A percentile compares a stretch with the other conserved stretches of the same genome.
Conservation (phyloP, 2,797 vertebrate species). For the Gambusia yucatana region DNA sequence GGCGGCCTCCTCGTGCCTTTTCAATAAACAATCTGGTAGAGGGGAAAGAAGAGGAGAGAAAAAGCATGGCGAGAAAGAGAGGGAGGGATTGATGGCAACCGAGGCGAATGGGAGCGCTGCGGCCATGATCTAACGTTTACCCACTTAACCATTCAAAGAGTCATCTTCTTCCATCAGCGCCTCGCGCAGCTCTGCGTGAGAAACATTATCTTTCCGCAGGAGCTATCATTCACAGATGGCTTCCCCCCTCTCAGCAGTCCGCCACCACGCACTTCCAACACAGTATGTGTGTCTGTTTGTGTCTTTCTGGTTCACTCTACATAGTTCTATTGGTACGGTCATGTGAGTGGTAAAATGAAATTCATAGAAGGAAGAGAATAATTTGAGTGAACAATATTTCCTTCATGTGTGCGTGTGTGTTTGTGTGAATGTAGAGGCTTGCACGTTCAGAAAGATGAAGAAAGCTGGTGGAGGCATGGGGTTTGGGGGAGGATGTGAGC, state of each 20-base stretch:
- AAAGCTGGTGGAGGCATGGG: constrained; percentile 25
- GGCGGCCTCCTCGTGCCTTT: constrained; percentile 73
- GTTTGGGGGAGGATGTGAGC: constrained; percentile 9
- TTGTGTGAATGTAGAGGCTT: constrained; percentile 23
- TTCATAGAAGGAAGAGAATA: constrained; percentile 19
- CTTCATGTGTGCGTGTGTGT: background rate
- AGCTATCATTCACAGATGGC: constrained; percentile 80
- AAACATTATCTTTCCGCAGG: constrained; percentile 79
- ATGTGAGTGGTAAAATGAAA: constrained; percentile 26
- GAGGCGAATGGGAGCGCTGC: constrained; percentile 64
- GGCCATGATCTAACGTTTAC: constrained; percentile 74
- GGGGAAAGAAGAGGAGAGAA: constrained; percentile 35
- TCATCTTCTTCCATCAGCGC: constrained; percentile 79
- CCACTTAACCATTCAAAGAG: constrained; percentile 82
- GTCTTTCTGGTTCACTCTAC: constrained; percentile 19
- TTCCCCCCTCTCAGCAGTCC: constrained; percentile 69
- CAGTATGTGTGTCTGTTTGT: constrained; percentile 20
- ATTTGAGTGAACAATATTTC: constrained; percentile 12
- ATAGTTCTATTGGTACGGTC: constrained; percentile 18
- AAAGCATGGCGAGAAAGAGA: constrained; percentile 42
- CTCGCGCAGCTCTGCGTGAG: constrained; percentile 67
- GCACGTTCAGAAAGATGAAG: constrained; percentile 33
- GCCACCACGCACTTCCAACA: constrained; percentile 59
- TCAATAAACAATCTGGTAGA: constrained; percentile 78
- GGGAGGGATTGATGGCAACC: constrained; percentile 69